Evolutionary conservation across 2,797 vertebrate genomes (phyloP).

Genomic region (Morus bassanus): DNA sequence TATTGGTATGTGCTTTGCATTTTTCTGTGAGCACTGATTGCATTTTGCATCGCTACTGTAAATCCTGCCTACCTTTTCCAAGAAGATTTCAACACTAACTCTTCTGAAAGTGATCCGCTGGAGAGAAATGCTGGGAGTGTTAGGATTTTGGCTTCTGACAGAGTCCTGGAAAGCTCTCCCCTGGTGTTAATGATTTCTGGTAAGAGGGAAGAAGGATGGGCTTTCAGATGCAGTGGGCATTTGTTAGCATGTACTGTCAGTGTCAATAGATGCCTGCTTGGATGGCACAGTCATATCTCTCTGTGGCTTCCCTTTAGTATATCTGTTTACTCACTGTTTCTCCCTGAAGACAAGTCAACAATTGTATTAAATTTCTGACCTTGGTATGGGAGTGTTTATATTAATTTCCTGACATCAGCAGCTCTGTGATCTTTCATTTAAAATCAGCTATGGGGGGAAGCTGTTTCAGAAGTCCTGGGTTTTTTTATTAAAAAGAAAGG

Average conservation of each 20-base stretch:
- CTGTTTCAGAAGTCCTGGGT: not conserved
- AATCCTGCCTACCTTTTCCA: not conserved
- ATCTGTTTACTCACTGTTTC: not conserved
- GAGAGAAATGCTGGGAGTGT: not conserved
- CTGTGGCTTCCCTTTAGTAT: not conserved
- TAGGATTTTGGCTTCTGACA: not conserved
- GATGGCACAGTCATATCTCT: not conserved
- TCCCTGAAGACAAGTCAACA: not conserved
- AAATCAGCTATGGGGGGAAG: not conserved
- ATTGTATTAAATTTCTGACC: not conserved
- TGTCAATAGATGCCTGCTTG: not conserved
- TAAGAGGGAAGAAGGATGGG: not conserved
- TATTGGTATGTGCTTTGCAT: slow-evolving; percentile 7
- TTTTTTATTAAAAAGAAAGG: not conserved
- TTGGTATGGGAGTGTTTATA: not conserved
- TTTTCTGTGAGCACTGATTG: not conserved
- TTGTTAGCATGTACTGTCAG: not conserved
- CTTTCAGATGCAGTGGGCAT: not conserved
- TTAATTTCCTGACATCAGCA: not conserved
- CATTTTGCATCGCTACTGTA: not conserved
- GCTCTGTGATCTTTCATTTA: not conserved
- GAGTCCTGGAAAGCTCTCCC: not conserved
- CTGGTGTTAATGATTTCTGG: not conserved
- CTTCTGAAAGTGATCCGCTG: not conserved
- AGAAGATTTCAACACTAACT: not conserved